A percentile compares a stretch with the other conserved stretches of the same genome.
Evolutionary conservation across 2,888 invertebrate species (phyloP).

Genomic region (Pristionchus entomophagus): DNA sequence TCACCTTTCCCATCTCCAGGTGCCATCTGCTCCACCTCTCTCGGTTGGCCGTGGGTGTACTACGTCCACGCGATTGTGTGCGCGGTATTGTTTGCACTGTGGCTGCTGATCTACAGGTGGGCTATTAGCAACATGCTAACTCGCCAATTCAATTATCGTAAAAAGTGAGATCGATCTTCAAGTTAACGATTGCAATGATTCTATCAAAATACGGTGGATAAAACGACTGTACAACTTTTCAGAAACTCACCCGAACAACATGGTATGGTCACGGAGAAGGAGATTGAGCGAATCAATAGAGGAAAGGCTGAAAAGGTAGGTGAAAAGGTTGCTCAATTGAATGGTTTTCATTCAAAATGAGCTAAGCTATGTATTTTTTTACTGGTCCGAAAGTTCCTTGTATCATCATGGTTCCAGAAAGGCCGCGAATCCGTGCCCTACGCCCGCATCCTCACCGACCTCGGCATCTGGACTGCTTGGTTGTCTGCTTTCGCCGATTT

Average conservation of each 20-base stretch:
- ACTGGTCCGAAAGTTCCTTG: background rate
- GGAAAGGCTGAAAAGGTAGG: conserved; percentile 36
- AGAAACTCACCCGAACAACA: conserved; percentile 18
- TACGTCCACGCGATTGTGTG: conserved; percentile 64
- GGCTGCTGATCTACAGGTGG: conserved; percentile 62
- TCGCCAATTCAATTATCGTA: background rate
- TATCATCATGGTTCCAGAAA: background rate
- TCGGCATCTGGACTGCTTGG: conserved; percentile 57
- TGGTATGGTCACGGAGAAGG: background rate
- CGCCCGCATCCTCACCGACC: conserved; percentile 51
- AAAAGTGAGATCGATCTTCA: background rate
- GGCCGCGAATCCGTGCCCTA: conserved; percentile 51
- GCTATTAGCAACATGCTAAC: too few species aligned
- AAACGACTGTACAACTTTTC: background rate
- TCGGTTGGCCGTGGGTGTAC: conserved; percentile 64
- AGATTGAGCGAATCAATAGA: conserved; percentile 20
- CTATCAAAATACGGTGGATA: too few species aligned
- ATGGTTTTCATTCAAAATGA: background rate
- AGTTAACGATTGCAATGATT: too few species aligned
- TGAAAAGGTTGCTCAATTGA: background rate
- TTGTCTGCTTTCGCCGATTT: conserved; percentile 59
- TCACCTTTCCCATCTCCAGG: too few species aligned
- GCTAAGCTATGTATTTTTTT: background rate
- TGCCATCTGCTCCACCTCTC: conserved; percentile 54
- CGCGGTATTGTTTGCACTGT: conserved; percentile 57